phyloP scores from a whole-genome alignment of 1,140 invertebrate species.

The Zaprionus lachaisei region DNA sequence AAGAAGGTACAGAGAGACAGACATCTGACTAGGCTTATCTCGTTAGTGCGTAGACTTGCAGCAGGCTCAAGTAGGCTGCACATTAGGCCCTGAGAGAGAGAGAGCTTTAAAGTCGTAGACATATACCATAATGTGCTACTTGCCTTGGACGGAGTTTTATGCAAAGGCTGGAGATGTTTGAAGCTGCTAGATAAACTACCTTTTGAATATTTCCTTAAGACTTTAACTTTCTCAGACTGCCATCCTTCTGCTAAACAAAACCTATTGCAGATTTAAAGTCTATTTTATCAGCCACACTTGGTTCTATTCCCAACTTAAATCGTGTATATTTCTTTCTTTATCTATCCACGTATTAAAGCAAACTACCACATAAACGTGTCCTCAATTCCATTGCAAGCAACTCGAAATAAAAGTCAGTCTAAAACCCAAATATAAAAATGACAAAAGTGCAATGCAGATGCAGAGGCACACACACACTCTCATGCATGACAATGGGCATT shows the following conservation, averaged over 20 bases:
- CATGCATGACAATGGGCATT: conserved; percentile 59
- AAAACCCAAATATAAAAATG: conserved; percentile 41
- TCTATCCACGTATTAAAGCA: conserved; percentile 4
- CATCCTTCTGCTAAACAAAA: too few relatives aligned
- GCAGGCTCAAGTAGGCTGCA: conserved; percentile 15
- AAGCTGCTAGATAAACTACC: not conserved
- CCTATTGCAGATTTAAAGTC: too few relatives aligned
- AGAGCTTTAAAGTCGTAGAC: not conserved
- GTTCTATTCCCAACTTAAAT: not conserved
- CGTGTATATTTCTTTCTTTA: not conserved
- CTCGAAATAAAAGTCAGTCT: conserved; percentile 9
- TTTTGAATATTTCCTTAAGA: not conserved
- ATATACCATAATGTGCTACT: too few relatives aligned
- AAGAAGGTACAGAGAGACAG: conserved; percentile 1
- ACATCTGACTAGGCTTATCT: conserved; percentile 30
- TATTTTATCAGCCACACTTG: not conserved
- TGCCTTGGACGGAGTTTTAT: not conserved
- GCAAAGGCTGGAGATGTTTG: not conserved
- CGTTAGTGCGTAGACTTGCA: conserved; percentile 12
- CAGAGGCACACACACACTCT: conserved; percentile 13
- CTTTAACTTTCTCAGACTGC: too few relatives aligned
- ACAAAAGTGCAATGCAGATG: conserved; percentile 20
- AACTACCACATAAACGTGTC: conserved; percentile 27
- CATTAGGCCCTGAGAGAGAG: conserved; percentile 11
- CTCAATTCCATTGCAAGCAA: conserved; percentile 24